These are phyloP conservation scores for Diglossa brunneiventris DNA, from an alignment of 2,113 vertebrate genomes.

Conservation along the genomic window DNA sequence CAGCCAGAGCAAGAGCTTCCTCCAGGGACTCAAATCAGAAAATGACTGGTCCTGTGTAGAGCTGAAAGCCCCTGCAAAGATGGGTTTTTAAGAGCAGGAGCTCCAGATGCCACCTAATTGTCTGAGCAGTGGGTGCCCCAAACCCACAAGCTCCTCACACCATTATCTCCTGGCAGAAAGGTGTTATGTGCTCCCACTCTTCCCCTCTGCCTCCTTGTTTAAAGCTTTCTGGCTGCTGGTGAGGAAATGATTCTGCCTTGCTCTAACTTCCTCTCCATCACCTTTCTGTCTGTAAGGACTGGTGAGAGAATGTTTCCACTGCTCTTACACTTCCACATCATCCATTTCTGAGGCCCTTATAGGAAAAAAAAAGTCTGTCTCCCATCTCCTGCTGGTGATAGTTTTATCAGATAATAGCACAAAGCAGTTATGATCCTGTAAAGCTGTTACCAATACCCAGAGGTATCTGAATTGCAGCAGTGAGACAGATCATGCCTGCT, in stretches of 20 bases:
- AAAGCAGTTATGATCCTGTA: background rate
- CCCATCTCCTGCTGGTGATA: background rate
- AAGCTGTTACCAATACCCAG: background rate
- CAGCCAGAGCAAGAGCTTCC: background rate
- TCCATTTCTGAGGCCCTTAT: constrained; percentile 13
- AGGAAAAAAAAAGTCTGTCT: background rate
- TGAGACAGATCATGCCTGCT: background rate
- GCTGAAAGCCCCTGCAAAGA: background rate
- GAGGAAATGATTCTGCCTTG: constrained; percentile 11
- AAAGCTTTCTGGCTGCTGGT: background rate
- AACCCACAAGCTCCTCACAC: background rate
- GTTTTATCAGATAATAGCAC: constrained; percentile 28
- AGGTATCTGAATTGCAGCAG: background rate
- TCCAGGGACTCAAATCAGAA: background rate
- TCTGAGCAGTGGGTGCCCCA: background rate
- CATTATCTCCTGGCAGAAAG: constrained; percentile 7
- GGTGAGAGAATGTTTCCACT: constrained; percentile 20
- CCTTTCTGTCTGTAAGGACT: background rate
- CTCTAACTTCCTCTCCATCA: background rate
- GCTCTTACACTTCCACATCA: constrained; percentile 1
- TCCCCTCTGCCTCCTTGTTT: background rate
- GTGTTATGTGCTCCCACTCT: background rate
- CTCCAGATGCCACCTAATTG: background rate
- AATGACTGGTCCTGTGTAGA: background rate
- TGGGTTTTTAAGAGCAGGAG: constrained; percentile 11